Conservation (phyloP, 2,113 vertebrate species). For the Lampris incognitus region DNA sequence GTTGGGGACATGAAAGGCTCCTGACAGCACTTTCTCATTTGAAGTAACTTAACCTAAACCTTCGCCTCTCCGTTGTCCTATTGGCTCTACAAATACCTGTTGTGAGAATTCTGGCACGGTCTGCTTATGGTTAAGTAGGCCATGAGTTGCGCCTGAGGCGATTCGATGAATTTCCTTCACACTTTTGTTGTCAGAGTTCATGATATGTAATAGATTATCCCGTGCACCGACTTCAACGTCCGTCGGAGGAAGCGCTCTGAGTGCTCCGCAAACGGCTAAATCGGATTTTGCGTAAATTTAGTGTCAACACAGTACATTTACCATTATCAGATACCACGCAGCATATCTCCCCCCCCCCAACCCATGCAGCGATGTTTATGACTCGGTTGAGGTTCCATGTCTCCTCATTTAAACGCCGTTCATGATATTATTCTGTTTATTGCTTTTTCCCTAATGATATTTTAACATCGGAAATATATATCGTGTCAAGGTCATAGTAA, state of each 20-base stretch:
- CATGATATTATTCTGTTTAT: too few relatives aligned
- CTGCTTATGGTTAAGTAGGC: conserved; percentile 84
- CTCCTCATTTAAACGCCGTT: too few relatives aligned
- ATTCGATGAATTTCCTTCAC: conserved; percentile 81
- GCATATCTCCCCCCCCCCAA: neutral
- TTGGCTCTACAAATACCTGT: conserved; percentile 75
- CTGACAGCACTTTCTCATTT: conserved; percentile 85
- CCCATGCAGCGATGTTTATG: neutral
- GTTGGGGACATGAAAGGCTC: conserved; percentile 78
- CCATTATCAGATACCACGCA: neutral
- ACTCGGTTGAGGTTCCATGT: too few relatives aligned
- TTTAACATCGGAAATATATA: too few relatives aligned
- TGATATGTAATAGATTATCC: conserved; percentile 78
- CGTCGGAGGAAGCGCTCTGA: conserved; percentile 50
- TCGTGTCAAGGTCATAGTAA: too few relatives aligned
- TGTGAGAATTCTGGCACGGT: conserved; percentile 76
- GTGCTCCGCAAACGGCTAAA: conserved; percentile 30
- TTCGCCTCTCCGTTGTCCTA: conserved; percentile 69
- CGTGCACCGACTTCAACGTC: conserved; percentile 45
- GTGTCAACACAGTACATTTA: neutral
- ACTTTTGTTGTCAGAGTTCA: conserved; percentile 77
- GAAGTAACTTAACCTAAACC: conserved; percentile 82
- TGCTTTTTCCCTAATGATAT: too few relatives aligned
- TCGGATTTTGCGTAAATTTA: conserved; percentile 29
- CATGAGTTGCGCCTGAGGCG: conserved; percentile 71